A percentile compares a stretch with the other conserved stretches of the same genome.
phyloP scores from a whole-genome alignment of 1,140 invertebrate genomes.

The Galleria mellonella region DNA sequence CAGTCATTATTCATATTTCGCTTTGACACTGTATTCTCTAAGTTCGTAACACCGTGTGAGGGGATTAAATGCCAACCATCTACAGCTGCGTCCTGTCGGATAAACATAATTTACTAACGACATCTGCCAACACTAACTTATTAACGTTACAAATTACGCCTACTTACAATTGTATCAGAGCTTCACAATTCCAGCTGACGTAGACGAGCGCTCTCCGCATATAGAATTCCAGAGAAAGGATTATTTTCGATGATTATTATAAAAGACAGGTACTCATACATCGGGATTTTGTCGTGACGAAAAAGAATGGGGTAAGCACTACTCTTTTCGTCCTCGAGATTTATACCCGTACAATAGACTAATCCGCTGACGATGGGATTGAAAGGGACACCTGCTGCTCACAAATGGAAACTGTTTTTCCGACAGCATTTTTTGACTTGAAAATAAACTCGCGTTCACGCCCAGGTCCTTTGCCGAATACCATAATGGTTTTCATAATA shows the following conservation, averaged over 20 bases:
- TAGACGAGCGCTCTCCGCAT: slow-evolving; percentile 18
- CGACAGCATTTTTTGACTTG: slow-evolving; percentile 19
- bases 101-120: slow-evolving; percentile 59
- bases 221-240: background rate
- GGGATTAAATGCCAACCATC: slow-evolving; percentile 44
- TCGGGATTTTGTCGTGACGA: slow-evolving; percentile 12
- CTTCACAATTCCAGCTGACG: slow-evolving; percentile 7
- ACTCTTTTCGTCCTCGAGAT: slow-evolving; percentile 26
- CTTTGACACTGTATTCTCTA: slow-evolving; percentile 34
- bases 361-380: slow-evolving; percentile 60
- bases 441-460: slow-evolving; percentile 8
- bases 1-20: slow-evolving; percentile 53
- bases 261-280: slow-evolving; percentile 9
- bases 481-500: slow-evolving; percentile 1
- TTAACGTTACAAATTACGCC: slow-evolving; percentile 35
- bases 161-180: slow-evolving; percentile 17
- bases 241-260: slow-evolving; percentile 20
- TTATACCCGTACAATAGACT: slow-evolving; percentile 55
- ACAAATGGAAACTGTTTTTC: slow-evolving; percentile 50
- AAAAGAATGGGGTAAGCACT: slow-evolving; percentile 40
- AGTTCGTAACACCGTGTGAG: slow-evolving; percentile 36
- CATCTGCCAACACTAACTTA: slow-evolving; percentile 44
- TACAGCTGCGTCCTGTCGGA: slow-evolving; percentile 52
- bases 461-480: background rate
- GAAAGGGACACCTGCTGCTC: slow-evolving; percentile 58